These are phyloP conservation scores for Gymnopithys bicolor DNA, from an alignment of 2,797 vertebrate genomes.

Conservation along the genomic window DNA sequence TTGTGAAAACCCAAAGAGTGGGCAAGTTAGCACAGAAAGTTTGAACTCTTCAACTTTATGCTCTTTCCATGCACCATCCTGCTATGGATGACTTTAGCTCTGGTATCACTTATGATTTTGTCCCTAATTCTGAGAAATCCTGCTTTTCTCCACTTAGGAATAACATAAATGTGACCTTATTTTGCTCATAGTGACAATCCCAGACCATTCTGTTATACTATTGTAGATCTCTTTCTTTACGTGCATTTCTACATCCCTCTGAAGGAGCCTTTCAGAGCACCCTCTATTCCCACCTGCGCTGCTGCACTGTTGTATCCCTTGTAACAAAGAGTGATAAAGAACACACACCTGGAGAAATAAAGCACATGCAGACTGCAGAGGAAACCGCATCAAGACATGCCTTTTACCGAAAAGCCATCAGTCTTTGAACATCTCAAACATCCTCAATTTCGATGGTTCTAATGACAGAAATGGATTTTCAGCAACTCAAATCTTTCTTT, in stretches of 20 bases:
- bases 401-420: neutral
- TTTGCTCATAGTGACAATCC: neutral
- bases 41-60: neutral
- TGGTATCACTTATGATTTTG: fast-evolving
- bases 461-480: neutral
- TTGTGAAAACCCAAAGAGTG: neutral
- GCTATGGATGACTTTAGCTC: neutral
- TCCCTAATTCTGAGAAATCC: neutral
- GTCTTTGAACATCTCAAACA: neutral
- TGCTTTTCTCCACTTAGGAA: neutral
- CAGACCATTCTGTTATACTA: neutral
- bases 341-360: neutral
- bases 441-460: neutral
- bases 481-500: neutral
- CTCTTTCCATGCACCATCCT: neutral
- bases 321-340: neutral
- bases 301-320: neutral
- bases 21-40: neutral
- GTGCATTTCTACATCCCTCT: neutral
- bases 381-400: neutral
- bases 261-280: neutral
- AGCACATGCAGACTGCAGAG: fast-evolving
- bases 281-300: neutral
- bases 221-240: neutral
- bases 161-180: neutral